Evolutionary conservation across 1,140 invertebrate genomes (phyloP).

Genomic region (Drosophila bifasciata): DNA sequence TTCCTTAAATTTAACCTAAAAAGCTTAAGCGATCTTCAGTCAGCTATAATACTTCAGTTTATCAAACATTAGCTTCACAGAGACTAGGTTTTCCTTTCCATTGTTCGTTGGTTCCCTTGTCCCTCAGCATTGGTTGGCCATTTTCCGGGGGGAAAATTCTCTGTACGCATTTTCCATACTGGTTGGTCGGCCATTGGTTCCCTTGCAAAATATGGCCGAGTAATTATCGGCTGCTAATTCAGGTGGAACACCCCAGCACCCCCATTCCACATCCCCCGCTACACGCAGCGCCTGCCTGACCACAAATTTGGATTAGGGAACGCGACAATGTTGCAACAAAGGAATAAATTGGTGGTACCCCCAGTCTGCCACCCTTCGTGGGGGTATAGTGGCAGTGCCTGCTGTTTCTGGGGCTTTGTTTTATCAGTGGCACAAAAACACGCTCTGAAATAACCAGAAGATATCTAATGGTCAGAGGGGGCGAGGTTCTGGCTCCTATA

Average conservation of each 20-base stretch:
- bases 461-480: background rate
- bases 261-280: too few relatives aligned
- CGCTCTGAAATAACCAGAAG: constrained; percentile 11
- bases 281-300: constrained; percentile 2
- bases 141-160: background rate
- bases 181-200: background rate
- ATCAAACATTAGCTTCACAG: background rate
- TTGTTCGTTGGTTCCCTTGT: constrained; percentile 3
- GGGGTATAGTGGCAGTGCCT: background rate
- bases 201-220: constrained; percentile 13
- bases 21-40: too few relatives aligned
- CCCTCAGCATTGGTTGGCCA: background rate
- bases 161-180: background rate
- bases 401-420: background rate
- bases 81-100: too few relatives aligned
- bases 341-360: constrained; percentile 7
- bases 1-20: too few relatives aligned
- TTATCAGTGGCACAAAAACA: constrained; percentile 18
- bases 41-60: too few relatives aligned
- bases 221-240: constrained; percentile 37
- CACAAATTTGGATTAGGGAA: constrained; percentile 50
- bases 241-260: background rate
- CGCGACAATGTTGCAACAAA: constrained; percentile 22
- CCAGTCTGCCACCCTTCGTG: constrained; percentile 1
- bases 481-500: too few relatives aligned